Percentiles rank a stretch among this genome's conserved stretches.
phyloP scores from a whole-genome alignment of 2,797 vertebrate species.

The Halcyon smyrnensis region DNA sequence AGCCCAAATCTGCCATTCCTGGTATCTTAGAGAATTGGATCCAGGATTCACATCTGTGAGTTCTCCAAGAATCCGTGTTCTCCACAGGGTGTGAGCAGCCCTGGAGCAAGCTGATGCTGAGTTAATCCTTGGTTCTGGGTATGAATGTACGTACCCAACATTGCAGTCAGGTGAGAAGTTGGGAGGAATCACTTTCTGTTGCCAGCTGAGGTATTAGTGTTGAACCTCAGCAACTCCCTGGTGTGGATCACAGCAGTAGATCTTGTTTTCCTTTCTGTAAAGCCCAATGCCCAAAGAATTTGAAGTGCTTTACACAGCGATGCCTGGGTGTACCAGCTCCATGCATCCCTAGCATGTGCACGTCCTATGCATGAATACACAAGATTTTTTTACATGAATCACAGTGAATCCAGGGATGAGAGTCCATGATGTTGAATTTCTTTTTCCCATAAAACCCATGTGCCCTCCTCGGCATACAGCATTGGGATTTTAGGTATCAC shows the following conservation, averaged over 20 bases:
- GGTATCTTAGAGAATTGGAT: neutral
- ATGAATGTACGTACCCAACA: neutral
- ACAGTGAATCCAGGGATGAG: neutral
- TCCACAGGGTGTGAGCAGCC: neutral
- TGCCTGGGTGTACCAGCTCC: neutral
- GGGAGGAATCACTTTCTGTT: neutral
- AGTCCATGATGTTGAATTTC: fast-evolving
- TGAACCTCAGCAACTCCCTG: neutral
- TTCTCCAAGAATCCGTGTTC: neutral
- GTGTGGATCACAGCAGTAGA: neutral
- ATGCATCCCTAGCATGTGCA: neutral
- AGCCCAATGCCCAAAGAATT: neutral
- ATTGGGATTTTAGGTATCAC: neutral
- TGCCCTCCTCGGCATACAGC: neutral
- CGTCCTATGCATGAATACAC: neutral
- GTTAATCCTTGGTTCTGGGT: neutral
- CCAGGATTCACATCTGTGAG: neutral
- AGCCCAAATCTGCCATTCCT: neutral
- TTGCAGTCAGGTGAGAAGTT: neutral
- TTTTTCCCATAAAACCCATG: neutral
- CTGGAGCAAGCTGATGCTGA: neutral
- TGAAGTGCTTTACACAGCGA: neutral
- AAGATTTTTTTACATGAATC: neutral
- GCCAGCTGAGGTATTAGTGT: neutral
- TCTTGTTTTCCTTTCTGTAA: neutral